phyloP scores from a whole-genome alignment of 1,140 invertebrate genomes.

The Parapsyche elsis region DNA sequence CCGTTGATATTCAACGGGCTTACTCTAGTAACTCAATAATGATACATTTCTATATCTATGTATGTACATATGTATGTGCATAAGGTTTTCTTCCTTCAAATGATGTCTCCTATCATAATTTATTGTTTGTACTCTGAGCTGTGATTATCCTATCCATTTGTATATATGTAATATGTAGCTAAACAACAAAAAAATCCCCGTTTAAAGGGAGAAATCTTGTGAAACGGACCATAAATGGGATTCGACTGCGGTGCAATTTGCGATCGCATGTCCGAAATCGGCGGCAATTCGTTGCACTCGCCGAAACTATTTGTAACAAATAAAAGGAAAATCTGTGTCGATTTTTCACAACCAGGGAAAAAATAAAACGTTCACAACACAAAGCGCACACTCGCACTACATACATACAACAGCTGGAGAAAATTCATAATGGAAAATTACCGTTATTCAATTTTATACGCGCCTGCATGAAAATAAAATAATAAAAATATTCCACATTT shows the following conservation, averaged over 20 bases:
- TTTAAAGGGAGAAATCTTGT: constrained; percentile 20
- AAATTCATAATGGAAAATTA: neutral
- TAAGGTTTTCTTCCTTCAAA: no score
- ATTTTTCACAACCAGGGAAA: neutral
- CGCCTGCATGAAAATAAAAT: no score
- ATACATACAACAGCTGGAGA: no score
- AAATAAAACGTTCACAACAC: no score
- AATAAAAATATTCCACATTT: no score
- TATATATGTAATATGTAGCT: neutral
- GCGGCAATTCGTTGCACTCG: constrained; percentile 29
- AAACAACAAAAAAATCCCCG: neutral
- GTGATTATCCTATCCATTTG: neutral
- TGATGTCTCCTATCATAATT: neutral
- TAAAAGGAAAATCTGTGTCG: constrained; percentile 6
- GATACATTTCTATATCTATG: neutral
- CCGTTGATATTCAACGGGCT: no score
- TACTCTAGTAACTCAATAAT: no score
- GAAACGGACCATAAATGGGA: constrained; percentile 8
- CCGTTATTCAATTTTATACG: neutral
- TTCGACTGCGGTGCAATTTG: constrained; percentile 20
- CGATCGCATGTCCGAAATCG: constrained; percentile 27
- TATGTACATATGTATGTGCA: neutral
- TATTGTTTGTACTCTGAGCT: neutral
- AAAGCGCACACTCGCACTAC: no score
- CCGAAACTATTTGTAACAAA: constrained; percentile 17